phyloP scores from a whole-genome alignment of 2,888 invertebrate species.

The Mesorhabditis sp. region DNA sequence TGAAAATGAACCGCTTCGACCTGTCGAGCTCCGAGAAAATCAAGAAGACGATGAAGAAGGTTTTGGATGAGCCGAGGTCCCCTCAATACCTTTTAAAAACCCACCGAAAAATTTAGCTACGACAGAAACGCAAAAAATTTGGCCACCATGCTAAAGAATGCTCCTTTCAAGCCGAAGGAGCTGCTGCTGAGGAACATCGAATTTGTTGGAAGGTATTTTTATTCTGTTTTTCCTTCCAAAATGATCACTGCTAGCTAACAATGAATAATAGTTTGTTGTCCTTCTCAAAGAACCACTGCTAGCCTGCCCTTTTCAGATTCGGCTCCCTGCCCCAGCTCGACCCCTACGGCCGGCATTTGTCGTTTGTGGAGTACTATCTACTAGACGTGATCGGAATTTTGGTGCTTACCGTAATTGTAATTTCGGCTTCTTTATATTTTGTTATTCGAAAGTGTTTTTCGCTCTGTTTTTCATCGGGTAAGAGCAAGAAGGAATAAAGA shows the following conservation, averaged over 20 bases:
- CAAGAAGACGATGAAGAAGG: constrained; percentile 16
- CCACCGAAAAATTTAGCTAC: neutral
- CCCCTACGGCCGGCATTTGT: constrained; percentile 18
- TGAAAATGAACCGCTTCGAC: constrained; percentile 24
- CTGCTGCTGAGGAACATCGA: constrained; percentile 4
- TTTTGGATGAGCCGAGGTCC: constrained; percentile 25
- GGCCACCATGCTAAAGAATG: neutral
- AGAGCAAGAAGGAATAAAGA: too few relatives aligned
- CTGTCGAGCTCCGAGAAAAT: constrained; percentile 18
- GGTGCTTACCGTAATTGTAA: too few relatives aligned
- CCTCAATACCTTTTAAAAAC: too few relatives aligned
- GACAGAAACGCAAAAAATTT: neutral
- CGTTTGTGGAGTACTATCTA: constrained; percentile 16
- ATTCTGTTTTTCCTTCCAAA: too few relatives aligned
- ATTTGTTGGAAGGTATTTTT: neutral
- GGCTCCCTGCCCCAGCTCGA: constrained; percentile 17
- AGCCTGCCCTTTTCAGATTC: constrained; percentile 10
- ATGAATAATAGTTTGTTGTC: too few relatives aligned
- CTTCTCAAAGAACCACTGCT: too few relatives aligned
- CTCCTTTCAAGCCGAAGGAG: neutral
- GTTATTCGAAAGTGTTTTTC: too few relatives aligned
- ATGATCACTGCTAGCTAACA: too few relatives aligned
- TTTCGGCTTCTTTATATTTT: too few relatives aligned
- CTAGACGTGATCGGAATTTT: neutral
- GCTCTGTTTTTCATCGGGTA: too few relatives aligned